phyloP scores from a whole-genome alignment of 2,113 vertebrate genomes.

The Tiliqua scincoides region DNA sequence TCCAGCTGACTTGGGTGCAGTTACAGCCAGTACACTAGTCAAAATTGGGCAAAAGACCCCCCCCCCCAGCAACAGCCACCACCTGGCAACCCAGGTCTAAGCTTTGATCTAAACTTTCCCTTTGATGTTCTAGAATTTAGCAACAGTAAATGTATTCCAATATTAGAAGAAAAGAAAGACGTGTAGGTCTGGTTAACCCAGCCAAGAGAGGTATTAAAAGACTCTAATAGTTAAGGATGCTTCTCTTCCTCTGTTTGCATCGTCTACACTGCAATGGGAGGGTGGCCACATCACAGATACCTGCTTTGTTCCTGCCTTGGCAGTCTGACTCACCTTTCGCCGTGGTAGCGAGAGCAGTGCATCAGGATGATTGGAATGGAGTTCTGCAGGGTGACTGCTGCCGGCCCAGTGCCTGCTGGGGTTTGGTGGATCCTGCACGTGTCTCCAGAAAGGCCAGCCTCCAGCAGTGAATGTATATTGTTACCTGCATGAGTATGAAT shows the following conservation, averaged over 20 bases:
- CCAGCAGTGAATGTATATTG: no score
- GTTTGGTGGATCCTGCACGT: background rate
- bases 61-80: no score
- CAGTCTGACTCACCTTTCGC: background rate
- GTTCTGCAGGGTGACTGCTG: background rate
- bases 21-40: no score
- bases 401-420: background rate
- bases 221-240: background rate
- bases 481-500: no score
- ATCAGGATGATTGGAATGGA: background rate
- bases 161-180: background rate
- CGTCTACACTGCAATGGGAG: background rate
- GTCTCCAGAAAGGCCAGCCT: background rate
- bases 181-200: background rate
- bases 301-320: background rate
- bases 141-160: background rate
- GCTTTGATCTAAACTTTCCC: no score
- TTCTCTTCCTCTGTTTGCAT: background rate
- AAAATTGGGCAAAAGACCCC: no score
- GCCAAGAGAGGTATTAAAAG: background rate
- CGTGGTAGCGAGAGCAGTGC: background rate
- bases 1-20: no score
- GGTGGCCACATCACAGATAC: background rate
- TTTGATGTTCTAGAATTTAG: background rate
- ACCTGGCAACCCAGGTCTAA: no score